Conservation (phyloP, 2,888 invertebrate species). For the Alloplasta piceator region DNA sequence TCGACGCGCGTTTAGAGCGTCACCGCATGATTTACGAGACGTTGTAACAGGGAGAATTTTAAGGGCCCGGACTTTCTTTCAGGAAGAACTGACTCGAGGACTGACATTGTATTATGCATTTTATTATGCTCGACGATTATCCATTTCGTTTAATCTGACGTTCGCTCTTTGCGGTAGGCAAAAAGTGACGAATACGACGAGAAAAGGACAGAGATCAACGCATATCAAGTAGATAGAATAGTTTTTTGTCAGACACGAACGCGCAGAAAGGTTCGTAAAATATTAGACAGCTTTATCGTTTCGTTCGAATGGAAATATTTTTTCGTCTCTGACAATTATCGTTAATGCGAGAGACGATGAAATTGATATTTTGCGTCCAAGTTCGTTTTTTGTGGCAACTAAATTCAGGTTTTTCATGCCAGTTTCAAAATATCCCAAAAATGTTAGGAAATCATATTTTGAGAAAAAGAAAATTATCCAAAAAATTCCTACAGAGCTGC, state of each 20-base stretch:
- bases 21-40: constrained; percentile 26
- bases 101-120: neutral
- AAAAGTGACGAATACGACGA: neutral
- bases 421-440: no score
- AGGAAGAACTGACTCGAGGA: constrained; percentile 6
- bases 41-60: constrained; percentile 14
- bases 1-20: neutral
- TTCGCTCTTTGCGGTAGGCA: neutral
- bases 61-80: constrained; percentile 28
- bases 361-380: no score
- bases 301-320: constrained; percentile 1
- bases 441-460: no score
- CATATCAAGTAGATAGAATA: constrained; percentile 17
- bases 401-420: no score
- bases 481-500: no score
- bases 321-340: neutral
- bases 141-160: neutral
- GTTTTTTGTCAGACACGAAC: constrained; percentile 35
- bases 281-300: constrained; percentile 23
- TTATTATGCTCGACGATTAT: neutral
- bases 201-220: neutral
- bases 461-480: no score
- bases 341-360: no score
- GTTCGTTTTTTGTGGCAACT: no score
- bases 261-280: neutral